phyloP scores from a whole-genome alignment of 2,797 vertebrate genomes.

The Mormyrops boulengeri region DNA sequence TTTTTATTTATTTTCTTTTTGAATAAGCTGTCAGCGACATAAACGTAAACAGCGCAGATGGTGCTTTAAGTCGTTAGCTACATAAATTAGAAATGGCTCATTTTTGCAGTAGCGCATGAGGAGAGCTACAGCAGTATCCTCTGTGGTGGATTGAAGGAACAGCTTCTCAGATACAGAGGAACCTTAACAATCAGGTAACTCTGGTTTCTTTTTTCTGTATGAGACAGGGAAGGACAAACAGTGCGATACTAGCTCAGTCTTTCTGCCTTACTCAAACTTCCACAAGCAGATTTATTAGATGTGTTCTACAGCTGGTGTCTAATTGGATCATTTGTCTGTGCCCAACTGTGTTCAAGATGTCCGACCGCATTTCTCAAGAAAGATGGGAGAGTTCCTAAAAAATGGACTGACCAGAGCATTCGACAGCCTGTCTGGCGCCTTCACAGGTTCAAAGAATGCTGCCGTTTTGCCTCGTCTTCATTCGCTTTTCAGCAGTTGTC shows the following conservation, averaged over 20 bases:
- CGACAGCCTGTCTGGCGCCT: background rate
- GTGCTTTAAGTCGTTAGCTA: background rate
- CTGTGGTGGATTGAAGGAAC: background rate
- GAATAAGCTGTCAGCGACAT: background rate
- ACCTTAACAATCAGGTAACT: background rate
- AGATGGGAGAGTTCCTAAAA: background rate
- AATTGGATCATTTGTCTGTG: background rate
- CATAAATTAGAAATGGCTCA: background rate
- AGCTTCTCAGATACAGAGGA: background rate
- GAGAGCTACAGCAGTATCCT: background rate
- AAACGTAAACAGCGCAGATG: background rate
- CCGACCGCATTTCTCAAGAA: background rate
- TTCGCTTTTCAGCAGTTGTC: background rate
- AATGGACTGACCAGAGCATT: background rate
- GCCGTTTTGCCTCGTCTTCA: background rate
- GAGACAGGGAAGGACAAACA: background rate
- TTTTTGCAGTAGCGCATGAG: background rate
- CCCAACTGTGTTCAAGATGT: background rate
- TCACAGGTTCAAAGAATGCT: background rate
- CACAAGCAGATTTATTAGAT: background rate
- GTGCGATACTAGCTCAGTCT: background rate
- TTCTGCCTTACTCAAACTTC: background rate
- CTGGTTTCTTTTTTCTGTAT: background rate
- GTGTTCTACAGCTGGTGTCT: background rate
- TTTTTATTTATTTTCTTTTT: background rate